A percentile compares a stretch with the other conserved stretches of the same genome.
phyloP scores from a whole-genome alignment of 2,113 vertebrate genomes.

The Zosterops japonicus region DNA sequence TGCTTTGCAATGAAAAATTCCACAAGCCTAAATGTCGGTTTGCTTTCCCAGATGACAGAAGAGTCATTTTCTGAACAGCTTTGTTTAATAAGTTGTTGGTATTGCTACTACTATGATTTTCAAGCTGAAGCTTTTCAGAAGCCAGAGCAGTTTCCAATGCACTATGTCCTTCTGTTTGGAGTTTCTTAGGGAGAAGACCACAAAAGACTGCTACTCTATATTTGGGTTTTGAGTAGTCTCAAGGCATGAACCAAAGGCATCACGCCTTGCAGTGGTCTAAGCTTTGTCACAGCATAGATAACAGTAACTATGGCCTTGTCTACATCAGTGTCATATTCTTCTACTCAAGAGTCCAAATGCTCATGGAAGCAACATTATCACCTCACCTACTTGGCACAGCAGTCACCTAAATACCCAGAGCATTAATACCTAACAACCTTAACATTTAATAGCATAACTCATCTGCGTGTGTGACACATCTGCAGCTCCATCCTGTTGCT shows the following conservation, averaged over 20 bases:
- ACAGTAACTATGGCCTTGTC: background rate
- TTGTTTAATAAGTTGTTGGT: constrained; percentile 39
- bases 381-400: background rate
- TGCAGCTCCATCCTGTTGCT: background rate
- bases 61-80: constrained; percentile 13
- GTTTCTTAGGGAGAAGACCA: background rate
- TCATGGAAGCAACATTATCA: background rate
- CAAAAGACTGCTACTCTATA: background rate
- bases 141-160: background rate
- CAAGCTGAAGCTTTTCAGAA: background rate
- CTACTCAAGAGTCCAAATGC: background rate
- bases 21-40: background rate
- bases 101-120: background rate
- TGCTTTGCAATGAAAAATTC: background rate
- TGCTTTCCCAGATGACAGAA: constrained; percentile 9
- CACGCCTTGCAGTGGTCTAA: background rate
- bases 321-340: background rate
- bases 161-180: background rate
- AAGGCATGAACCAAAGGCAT: background rate
- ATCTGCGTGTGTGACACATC: background rate
- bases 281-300: background rate
- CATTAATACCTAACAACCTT: background rate
- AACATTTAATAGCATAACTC: background rate
- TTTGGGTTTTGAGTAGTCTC: background rate
- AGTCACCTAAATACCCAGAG: background rate